Evolutionary conservation across 1,140 invertebrate genomes (phyloP).

Genomic region (Lutraria rhynchaena): DNA sequence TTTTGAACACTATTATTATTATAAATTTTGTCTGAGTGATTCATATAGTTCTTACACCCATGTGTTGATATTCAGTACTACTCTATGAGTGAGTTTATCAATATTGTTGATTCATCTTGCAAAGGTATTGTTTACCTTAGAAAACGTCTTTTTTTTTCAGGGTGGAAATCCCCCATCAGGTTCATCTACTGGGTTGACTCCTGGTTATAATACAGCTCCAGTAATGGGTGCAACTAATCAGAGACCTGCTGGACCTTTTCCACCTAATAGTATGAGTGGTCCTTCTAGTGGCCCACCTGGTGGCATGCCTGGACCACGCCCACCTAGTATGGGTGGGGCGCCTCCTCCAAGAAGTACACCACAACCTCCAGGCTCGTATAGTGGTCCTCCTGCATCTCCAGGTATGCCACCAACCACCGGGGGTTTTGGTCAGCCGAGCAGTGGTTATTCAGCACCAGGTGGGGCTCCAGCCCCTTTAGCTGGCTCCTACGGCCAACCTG

Average conservation of each 20-base stretch:
- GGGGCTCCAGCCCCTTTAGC: neutral
- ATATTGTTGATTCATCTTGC: no score
- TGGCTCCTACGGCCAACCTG: constrained; percentile 43
- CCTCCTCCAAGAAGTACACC: constrained; percentile 19
- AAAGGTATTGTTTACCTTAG: neutral
- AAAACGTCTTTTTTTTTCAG: neutral
- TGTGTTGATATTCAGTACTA: no score
- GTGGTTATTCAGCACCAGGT: neutral
- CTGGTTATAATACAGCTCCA: constrained; percentile 10
- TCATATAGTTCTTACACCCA: no score
- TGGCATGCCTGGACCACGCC: constrained; percentile 7
- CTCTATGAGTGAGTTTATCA: no score
- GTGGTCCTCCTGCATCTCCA: constrained; percentile 31
- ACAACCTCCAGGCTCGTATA: neutral
- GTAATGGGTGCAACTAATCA: neutral
- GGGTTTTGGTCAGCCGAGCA: neutral
- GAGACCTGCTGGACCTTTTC: no score
- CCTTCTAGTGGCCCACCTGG: constrained; percentile 42
- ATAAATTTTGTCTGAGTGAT: no score
- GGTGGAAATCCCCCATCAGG: constrained; percentile 36
- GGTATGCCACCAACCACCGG: constrained; percentile 8
- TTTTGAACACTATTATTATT: no score
- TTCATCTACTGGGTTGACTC: constrained; percentile 24
- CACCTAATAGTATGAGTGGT: constrained; percentile 29
- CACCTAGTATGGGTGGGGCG: neutral